These are phyloP conservation scores for Ornithoptera priamus DNA, from an alignment of 2,888 invertebrate genomes.

Conservation along the genomic window DNA sequence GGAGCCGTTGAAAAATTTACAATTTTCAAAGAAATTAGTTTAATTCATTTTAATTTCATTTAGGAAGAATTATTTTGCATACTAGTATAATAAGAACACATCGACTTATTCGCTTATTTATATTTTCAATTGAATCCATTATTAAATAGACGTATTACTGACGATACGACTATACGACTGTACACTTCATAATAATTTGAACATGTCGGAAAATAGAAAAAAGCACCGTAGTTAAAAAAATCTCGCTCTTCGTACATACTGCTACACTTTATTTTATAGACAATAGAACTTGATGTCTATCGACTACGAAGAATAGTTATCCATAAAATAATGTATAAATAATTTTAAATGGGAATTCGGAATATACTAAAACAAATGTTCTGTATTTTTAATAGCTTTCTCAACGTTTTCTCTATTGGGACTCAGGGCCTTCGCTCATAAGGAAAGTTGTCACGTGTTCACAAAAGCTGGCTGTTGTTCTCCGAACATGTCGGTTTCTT, in stretches of 20 bases:
- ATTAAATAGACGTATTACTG: conserved; percentile 4
- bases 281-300: conserved; percentile 6
- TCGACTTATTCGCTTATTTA: conserved; percentile 1
- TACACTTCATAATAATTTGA: conserved; percentile 10
- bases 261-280: not conserved
- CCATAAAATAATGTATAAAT: conserved; percentile 22
- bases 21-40: conserved; percentile 74
- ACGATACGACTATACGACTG: conserved; percentile 18
- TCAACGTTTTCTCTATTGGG: too few relatives aligned
- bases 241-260: not conserved
- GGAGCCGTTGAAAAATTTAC: conserved; percentile 76
- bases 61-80: conserved; percentile 57
- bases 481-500: too few relatives aligned
- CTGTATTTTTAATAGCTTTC: conserved; percentile 17
- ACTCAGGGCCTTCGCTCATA: too few relatives aligned
- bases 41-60: conserved; percentile 74
- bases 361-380: conserved; percentile 27
- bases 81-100: conserved; percentile 38
- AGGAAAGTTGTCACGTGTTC: too few relatives aligned
- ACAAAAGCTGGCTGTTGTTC: too few relatives aligned
- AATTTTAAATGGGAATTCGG: conserved; percentile 35
- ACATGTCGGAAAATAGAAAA: conserved; percentile 3
- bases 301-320: conserved; percentile 10
- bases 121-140: not conserved
- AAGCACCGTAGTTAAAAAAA: conserved; percentile 21